A percentile compares a stretch with the other conserved stretches of the same genome.
Conservation (phyloP, 1,140 invertebrate species). For the Panonychus citri region DNA sequence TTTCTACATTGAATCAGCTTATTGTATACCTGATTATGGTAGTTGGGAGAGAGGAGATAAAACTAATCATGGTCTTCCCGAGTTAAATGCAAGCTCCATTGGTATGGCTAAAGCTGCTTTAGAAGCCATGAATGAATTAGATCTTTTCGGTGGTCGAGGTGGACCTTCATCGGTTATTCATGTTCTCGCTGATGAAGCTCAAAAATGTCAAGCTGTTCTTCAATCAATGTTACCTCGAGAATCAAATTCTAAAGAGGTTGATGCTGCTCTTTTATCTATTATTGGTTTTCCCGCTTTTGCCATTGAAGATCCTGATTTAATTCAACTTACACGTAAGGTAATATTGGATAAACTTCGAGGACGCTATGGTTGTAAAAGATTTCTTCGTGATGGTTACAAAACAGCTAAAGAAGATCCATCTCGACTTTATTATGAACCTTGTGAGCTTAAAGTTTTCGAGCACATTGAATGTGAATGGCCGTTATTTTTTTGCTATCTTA, state of each 20-base stretch:
- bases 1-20: constrained; percentile 98
- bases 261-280: constrained; percentile 75
- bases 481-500: constrained; percentile 84
- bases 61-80: constrained; percentile 92
- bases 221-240: constrained; percentile 95
- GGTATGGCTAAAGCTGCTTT: constrained; percentile 81
- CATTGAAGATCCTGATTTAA: constrained; percentile 76
- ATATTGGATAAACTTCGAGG: constrained; percentile 66
- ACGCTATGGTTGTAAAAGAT: constrained; percentile 80
- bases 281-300: constrained; percentile 98
- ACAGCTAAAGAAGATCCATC: constrained; percentile 79
- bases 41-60: constrained; percentile 99
- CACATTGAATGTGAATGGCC: constrained; percentile 99
- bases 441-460: constrained; percentile 93
- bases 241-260: constrained; percentile 92
- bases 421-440: constrained; percentile 89
- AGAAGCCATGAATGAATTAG: constrained; percentile 94
- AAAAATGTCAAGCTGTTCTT: constrained; percentile 57
- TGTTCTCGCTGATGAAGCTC: constrained; percentile 90
- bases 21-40: constrained; percentile 97
- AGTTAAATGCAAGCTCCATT: constrained; percentile 95
- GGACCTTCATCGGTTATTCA: constrained; percentile 89
- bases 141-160: constrained; percentile 88
- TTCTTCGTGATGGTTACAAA: constrained; percentile 89
- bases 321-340: constrained; percentile 57